Evolutionary conservation across 2,888 invertebrate species (phyloP).

Genomic region (Prosopocoilus inquinatus): DNA sequence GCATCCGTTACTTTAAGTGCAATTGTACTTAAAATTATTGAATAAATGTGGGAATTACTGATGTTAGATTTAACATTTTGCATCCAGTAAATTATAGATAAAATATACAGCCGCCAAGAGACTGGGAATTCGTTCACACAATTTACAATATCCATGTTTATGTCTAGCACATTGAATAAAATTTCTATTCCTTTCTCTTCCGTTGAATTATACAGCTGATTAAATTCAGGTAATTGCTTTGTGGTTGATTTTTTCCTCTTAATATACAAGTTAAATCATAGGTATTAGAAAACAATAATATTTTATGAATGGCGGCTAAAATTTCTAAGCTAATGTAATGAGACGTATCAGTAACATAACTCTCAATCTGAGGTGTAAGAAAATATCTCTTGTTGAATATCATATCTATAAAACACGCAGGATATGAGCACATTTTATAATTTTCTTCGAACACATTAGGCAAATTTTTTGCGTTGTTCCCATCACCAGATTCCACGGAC

Average conservation of each 20-base stretch:
- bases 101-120: slow-evolving; percentile 60
- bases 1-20: slow-evolving; percentile 58
- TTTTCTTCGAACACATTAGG: slow-evolving; percentile 67
- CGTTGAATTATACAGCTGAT: slow-evolving; percentile 39
- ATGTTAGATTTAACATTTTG: slow-evolving; percentile 49
- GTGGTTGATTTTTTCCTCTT: slow-evolving; percentile 32
- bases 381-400: slow-evolving; percentile 63
- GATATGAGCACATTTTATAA: slow-evolving; percentile 60
- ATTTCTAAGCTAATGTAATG: slow-evolving; percentile 62
- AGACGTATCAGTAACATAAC: slow-evolving; percentile 60
- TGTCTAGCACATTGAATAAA: slow-evolving; percentile 54
- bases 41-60: slow-evolving; percentile 54
- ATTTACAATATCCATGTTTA: slow-evolving; percentile 46
- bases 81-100: slow-evolving; percentile 60
- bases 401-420: slow-evolving; percentile 68
- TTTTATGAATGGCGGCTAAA: slow-evolving; percentile 58
- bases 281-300: slow-evolving; percentile 32
- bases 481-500: slow-evolving; percentile 7
- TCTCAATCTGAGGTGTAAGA: slow-evolving; percentile 71
- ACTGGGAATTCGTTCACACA: slow-evolving; percentile 53
- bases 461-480: slow-evolving; percentile 28
- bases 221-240: slow-evolving; percentile 42
- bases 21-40: slow-evolving; percentile 59
- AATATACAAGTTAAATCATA: slow-evolving; percentile 39
- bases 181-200: slow-evolving; percentile 39